Base-by-base conservation (phyloP, 1,140 invertebrate species). In the Potamilus streckersoni region DNA sequence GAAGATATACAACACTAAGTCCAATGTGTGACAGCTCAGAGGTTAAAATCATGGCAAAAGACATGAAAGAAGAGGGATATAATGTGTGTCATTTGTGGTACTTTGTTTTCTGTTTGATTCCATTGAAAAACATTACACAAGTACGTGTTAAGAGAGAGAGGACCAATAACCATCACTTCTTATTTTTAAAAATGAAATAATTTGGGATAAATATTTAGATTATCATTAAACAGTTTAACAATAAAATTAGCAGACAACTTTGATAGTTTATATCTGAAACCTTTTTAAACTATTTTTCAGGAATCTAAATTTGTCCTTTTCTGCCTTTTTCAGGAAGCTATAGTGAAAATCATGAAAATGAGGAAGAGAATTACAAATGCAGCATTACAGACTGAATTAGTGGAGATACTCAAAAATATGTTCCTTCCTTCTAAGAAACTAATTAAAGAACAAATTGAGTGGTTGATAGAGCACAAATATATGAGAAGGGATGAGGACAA, bases 381-480 rank as follows among this genome's bases (percentile, higher is more conserved):
- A 66, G 95, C 98, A 79, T 91, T 99, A 65, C 97, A 99, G 83
- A 96, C 96, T 60, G 98, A 99, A 92, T 92, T 99, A 60, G 95
- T 99, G 13, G 97, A 99, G 91, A 98, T 99, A 89, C 91, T 99
- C 69, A 99, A 98, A 91, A 98, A 99, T 89, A 98, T 99, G 97
- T 99, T 99, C 92, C 91, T 99, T 82, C 98, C 98, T 56, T 97
- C 96, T 77, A 98, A 98, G 91, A 99, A 99, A 91, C 96, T 99
- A 94, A 99, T 99, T 80, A 99, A 99, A 91, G 97, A 99, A 91
- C 98, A 99, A 91, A 94, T 99, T 57, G 98, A 99, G 90, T 99
- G 97, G 97, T 92, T 99, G 15, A 99, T 99, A 82, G 98, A 99
- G 91, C 96, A 99, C 87, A 98, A 98, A 89, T 99, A 98, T 89